Evolutionary conservation across 2,797 vertebrate genomes (phyloP), one percentile per base, ranked within the genome.

Genomic region (Hydrophis major): DNA sequence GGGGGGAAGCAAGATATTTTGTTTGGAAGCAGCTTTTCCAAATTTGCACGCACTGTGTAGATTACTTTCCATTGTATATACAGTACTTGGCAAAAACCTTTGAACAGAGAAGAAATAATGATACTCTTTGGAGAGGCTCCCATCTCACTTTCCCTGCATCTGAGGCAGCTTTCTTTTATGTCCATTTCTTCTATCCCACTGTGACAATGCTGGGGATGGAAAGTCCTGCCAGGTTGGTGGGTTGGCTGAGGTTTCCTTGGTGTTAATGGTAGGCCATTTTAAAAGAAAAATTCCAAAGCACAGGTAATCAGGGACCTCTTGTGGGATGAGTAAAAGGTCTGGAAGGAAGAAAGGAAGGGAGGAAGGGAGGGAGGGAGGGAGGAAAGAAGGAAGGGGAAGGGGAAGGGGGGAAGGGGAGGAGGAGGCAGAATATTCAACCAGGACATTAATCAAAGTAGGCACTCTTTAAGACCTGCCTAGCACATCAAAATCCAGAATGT

Each of bases 321-420:
- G 8, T 22, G 37, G 16, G 4, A 47, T 22, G 18, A 47, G 37
- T 83, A 42, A 47, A 83, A 47, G 10, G 6, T 18, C 5, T 4
- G 59, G 59, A 56, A 56, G 13, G 55, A 56, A 56, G 13, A 13
- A 56, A 56, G 59, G 59, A 7, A 32, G n/a, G 28, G 1, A 16
- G 11, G 11, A 0, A 28, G 1, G 10, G 0, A 11, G 12, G 59
- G 8, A 25, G 59, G 59, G 8, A 60, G 6, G 59, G 0, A 20
- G 22, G 16, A 27, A 6, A 25, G 22, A 63, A 11, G 3, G 27
- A 25, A 20, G 27, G 27, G 32, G n/a, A n/a, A 57, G 16, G 7
- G 57, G 63, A 28, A 66, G 42, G 61, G 55, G 12, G 55, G 16
- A 37, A n/a, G 32, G 22, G n/a, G 8, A 88, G 63, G 63, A 32